A percentile compares a stretch with the other conserved stretches of the same genome.
These are phyloP conservation scores for Calosoma granatense DNA, from an alignment of 1,140 invertebrate genomes.

Conservation along the genomic window DNA sequence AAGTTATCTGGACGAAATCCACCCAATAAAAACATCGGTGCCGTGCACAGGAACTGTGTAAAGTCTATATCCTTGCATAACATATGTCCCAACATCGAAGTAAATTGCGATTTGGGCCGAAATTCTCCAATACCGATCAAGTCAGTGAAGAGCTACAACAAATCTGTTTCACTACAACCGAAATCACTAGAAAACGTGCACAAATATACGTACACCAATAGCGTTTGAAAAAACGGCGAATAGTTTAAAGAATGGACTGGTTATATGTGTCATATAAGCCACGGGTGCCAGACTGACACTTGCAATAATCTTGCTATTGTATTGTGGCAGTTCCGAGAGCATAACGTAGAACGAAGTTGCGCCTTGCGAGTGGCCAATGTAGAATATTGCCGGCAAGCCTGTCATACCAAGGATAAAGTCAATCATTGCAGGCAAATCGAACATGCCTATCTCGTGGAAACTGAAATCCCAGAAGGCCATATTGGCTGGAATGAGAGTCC, in stretches of 20 bases:
- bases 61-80: not conserved
- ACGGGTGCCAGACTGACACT: not conserved
- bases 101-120: not conserved
- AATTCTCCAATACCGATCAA: not conserved
- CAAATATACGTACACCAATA: not conserved
- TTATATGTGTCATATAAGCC: not conserved
- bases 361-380: conserved; percentile 4
- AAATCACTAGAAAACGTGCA: not conserved
- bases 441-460: conserved; percentile 53
- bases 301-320: not conserved
- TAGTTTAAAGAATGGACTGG: not conserved
- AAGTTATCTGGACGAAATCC: not conserved
- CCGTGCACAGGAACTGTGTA: not conserved
- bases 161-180: no score
- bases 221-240: not conserved
- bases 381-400: conserved; percentile 18
- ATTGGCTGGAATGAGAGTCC: conserved; percentile 34
- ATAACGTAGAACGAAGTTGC: not conserved
- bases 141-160: not conserved
- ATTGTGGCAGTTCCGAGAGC: not conserved
- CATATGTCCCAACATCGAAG: not conserved
- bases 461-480: conserved; percentile 40
- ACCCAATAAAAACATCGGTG: not conserved
- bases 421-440: conserved; percentile 51
- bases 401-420: conserved; percentile 46